Conservation (phyloP, 2,797 vertebrate species). For the Phataginus tetradactyla region DNA sequence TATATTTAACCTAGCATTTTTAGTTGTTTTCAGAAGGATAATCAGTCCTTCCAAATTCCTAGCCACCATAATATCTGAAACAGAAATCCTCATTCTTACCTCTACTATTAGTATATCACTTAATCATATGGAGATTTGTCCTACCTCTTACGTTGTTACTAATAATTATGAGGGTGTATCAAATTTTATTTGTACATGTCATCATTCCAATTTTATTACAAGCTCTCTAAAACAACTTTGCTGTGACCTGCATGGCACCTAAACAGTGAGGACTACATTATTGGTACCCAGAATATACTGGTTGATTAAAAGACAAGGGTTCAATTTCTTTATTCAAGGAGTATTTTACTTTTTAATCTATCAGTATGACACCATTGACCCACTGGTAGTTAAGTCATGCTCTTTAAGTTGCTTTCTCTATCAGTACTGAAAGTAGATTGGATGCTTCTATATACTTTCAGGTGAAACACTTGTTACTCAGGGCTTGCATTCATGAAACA, state of each 20-base stretch:
- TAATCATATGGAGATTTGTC: background rate
- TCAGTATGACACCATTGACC: background rate
- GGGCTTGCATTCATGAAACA: background rate
- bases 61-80: background rate
- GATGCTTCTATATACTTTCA: no score
- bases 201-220: background rate
- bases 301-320: background rate
- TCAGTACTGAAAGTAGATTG: background rate
- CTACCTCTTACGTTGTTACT: background rate
- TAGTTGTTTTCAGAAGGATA: slow-evolving; percentile 35
- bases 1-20: slow-evolving; percentile 38
- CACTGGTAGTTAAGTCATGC: background rate
- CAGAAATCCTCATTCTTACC: background rate
- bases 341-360: background rate
- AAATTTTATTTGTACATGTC: background rate
- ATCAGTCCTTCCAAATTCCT: background rate
- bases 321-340: background rate
- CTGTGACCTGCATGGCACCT: background rate
- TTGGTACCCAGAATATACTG: background rate
- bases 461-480: background rate
- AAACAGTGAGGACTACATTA: background rate
- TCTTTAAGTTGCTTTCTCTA: background rate
- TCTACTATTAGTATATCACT: background rate
- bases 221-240: background rate
- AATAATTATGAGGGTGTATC: background rate